Conservation (phyloP, 2,113 vertebrate species). For the Muntiacus muntjak region DNA sequence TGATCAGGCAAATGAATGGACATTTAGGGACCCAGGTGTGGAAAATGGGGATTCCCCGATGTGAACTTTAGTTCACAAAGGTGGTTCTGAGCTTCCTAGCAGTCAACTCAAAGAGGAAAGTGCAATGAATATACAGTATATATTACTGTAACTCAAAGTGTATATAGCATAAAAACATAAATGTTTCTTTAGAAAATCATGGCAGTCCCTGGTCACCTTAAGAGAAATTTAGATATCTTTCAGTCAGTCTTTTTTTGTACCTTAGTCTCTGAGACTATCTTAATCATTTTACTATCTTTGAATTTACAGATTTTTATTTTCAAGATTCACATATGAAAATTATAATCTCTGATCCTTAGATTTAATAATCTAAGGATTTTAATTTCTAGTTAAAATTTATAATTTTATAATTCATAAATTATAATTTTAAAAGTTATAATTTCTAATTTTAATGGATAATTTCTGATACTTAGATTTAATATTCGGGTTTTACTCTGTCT, state of each 20-base stretch:
- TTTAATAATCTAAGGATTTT: neutral
- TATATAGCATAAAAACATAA: neutral
- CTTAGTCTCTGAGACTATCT: neutral
- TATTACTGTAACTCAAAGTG: neutral
- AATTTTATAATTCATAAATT: neutral
- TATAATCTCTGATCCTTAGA: constrained; percentile 58
- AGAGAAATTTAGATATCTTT: neutral
- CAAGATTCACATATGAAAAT: constrained; percentile 1
- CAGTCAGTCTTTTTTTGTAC: neutral
- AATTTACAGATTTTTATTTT: neutral
- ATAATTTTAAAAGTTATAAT: neutral
- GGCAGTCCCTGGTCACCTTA: neutral
- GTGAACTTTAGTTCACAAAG: neutral
- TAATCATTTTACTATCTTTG: neutral
- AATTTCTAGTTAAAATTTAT: neutral
- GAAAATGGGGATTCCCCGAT: neutral
- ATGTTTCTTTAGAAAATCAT: neutral
- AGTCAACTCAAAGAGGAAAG: neutral
- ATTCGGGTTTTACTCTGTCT: constrained; percentile 59
- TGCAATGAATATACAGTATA: neutral
- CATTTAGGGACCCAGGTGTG: neutral
- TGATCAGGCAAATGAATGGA: too few species aligned
- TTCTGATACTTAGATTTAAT: constrained; percentile 57
- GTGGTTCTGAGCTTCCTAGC: neutral
- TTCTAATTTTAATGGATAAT: neutral